phyloP scores from a whole-genome alignment of 2,113 vertebrate species.

The Oreochromis niloticus region DNA sequence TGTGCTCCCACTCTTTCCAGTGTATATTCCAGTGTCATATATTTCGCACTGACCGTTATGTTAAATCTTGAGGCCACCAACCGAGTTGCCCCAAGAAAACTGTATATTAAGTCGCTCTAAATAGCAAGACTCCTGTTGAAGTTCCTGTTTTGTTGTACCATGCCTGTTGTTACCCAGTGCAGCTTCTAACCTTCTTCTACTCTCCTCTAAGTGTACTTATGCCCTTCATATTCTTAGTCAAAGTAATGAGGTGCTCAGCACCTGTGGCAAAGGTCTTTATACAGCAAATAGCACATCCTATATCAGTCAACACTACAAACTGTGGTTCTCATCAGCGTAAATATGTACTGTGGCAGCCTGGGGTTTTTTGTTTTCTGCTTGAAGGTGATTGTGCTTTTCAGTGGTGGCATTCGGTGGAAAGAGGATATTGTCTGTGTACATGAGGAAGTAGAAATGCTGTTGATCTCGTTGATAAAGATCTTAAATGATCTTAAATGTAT shows the following conservation, averaged over 20 bases:
- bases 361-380: not conserved
- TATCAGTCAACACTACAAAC: not conserved
- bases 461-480: not conserved
- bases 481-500: not conserved
- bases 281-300: not conserved
- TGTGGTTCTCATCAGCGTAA: not conserved
- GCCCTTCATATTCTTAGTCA: not conserved
- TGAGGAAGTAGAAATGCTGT: not conserved
- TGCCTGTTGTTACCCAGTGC: not conserved
- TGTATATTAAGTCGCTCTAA: not conserved
- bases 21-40: not conserved
- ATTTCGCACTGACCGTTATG: not conserved
- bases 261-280: not conserved
- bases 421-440: not conserved
- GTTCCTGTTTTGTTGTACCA: not conserved
- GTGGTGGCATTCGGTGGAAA: not conserved
- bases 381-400: not conserved
- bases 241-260: conserved; percentile 14
- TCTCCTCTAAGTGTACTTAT: conserved; percentile 59
- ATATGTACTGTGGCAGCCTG: not conserved
- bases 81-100: not conserved
- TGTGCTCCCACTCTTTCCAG: not conserved
- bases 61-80: not conserved
- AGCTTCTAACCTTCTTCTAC: not conserved
- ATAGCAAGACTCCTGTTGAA: not conserved